phyloP scores from a whole-genome alignment of 2,888 invertebrate genomes.

The Yponomeuta plumbellus region DNA sequence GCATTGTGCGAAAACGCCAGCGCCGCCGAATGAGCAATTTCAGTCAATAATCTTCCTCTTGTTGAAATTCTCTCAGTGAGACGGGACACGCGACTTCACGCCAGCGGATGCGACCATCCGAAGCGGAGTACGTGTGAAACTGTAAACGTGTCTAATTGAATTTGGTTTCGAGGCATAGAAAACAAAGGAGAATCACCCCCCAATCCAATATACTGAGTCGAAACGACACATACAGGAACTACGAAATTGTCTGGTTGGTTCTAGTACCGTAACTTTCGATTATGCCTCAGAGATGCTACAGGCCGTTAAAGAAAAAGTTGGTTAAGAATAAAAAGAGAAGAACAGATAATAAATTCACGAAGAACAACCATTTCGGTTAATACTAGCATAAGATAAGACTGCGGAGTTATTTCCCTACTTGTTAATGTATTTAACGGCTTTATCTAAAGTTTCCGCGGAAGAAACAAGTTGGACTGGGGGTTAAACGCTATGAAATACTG shows the following conservation, averaged over 20 bases:
- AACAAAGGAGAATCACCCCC: background rate
- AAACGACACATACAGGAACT: background rate
- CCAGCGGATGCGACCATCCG: constrained; percentile 15
- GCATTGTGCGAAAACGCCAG: background rate
- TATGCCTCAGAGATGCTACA: no score
- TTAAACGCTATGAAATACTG: background rate
- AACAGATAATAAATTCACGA: background rate
- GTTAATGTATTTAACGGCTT: constrained; percentile 10
- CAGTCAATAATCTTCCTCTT: constrained; percentile 5
- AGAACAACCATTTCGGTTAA: constrained; percentile 7
- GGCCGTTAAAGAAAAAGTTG: background rate
- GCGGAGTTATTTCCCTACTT: constrained; percentile 1
- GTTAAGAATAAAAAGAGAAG: background rate
- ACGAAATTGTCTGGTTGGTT: background rate
- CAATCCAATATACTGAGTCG: background rate
- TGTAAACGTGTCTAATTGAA: constrained; percentile 5
- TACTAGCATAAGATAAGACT: constrained; percentile 4
- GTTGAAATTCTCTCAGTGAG: constrained; percentile 5
- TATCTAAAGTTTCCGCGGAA: constrained; percentile 1
- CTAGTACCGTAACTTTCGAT: no score
- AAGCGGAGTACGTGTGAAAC: constrained; percentile 9
- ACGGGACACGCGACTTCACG: constrained; percentile 1
- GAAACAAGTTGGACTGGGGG: background rate
- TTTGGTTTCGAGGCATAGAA: background rate
- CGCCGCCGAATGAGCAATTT: background rate